Percentiles rank a stretch among this genome's conserved stretches.
Evolutionary conservation across 64 coral and sea anemone species (phyloP).

Genomic region (Montipora sp.): DNA sequence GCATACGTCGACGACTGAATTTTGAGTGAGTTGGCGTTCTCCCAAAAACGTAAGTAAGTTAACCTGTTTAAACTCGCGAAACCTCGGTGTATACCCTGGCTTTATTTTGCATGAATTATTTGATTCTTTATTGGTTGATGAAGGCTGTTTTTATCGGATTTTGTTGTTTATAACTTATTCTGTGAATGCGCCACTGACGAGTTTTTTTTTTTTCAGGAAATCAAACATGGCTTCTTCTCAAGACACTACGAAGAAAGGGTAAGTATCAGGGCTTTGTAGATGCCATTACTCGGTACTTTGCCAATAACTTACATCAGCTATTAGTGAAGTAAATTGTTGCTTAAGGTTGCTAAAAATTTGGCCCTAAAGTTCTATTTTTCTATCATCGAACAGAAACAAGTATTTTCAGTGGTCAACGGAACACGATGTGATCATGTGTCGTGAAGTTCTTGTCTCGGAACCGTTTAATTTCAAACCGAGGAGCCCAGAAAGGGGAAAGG

Average conservation of each 20-base stretch:
- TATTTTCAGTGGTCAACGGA: conserved; percentile 45
- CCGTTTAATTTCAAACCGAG: conserved; percentile 61
- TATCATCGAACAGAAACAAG: conserved; percentile 26
- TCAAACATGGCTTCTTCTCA: conserved; percentile 12
- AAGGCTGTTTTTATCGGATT: neutral
- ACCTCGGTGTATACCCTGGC: neutral
- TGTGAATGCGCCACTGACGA: conserved; percentile 11
- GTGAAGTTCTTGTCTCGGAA: conserved; percentile 42
- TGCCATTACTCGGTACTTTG: neutral
- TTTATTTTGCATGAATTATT: conserved; percentile 7
- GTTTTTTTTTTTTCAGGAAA: conserved; percentile 14
- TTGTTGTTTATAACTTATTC: conserved; percentile 28
- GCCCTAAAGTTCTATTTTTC: conserved; percentile 20
- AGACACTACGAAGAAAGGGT: neutral
- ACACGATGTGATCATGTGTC: neutral
- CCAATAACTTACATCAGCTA: neutral
- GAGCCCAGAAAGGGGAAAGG: conserved; percentile 47
- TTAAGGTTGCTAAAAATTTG: neutral
- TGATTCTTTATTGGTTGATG: neutral
- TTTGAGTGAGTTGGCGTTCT: conserved; percentile 18
- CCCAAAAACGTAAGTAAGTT: conserved; percentile 39
- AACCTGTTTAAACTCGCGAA: conserved; percentile 3
- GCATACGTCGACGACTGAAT: neutral
- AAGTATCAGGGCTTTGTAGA: neutral
- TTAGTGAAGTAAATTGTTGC: neutral